Evolutionary conservation across 2,888 invertebrate genomes (phyloP).

Genomic region (Macrophya alboannulata): DNA sequence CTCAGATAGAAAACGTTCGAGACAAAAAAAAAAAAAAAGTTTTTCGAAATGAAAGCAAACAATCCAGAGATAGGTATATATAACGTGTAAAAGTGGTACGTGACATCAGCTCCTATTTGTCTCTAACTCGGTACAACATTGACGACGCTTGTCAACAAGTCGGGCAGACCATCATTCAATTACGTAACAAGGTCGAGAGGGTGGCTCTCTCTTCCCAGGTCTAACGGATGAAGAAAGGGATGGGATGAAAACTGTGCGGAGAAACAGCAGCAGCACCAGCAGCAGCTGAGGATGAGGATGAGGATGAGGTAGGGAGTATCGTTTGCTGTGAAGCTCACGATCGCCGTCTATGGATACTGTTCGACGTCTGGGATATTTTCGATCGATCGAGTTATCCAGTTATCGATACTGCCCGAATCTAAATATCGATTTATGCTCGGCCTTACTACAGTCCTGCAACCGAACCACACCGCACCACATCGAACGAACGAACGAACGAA

Average conservation of each 20-base stretch:
- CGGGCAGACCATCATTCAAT: constrained; percentile 75
- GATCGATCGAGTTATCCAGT: constrained; percentile 22
- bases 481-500: constrained; percentile 56
- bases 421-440: constrained; percentile 18
- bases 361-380: neutral
- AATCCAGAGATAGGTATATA: neutral
- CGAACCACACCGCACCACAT: too few relatives aligned
- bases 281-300: constrained; percentile 40
- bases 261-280: constrained; percentile 42
- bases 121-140: constrained; percentile 69
- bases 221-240: constrained; percentile 13
- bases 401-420: constrained; percentile 31
- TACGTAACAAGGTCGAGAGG: constrained; percentile 70
- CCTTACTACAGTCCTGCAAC: neutral
- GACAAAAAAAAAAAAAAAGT: neutral
- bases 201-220: constrained; percentile 45
- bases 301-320: constrained; percentile 54
- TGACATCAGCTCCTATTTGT: constrained; percentile 37
- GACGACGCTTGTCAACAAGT: constrained; percentile 73
- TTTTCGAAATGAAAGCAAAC: constrained; percentile 1
- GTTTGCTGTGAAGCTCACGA: neutral
- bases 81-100: constrained; percentile 16
- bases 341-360: neutral
- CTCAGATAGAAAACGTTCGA: neutral
- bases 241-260: neutral